phyloP scores from a whole-genome alignment of 2,113 vertebrate species.

The Monopterus albus region DNA sequence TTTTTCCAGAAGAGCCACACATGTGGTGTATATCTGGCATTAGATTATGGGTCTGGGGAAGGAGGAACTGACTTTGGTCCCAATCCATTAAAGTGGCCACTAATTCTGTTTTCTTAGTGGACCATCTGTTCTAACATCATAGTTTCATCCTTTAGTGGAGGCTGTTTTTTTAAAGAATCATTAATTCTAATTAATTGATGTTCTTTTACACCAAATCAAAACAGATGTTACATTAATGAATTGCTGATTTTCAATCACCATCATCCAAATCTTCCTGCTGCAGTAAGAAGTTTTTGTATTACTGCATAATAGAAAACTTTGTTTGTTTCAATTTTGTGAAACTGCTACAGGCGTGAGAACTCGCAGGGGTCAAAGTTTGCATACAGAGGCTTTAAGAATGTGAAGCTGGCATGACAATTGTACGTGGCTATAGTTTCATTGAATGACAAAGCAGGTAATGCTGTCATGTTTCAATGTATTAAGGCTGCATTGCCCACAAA shows the following conservation, averaged over 20 bases:
- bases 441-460: constrained; percentile 82
- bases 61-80: constrained; percentile 60
- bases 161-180: constrained; percentile 27
- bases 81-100: constrained; percentile 70
- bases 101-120: constrained; percentile 73
- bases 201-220: constrained; percentile 34
- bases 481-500: constrained; percentile 65
- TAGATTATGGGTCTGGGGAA: constrained; percentile 63
- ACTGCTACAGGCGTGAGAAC: neutral
- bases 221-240: constrained; percentile 1
- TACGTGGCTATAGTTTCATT: constrained; percentile 77
- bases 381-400: constrained; percentile 49
- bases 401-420: constrained; percentile 68
- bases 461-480: constrained; percentile 74
- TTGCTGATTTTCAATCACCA: constrained; percentile 6
- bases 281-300: too few species aligned
- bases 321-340: constrained; percentile 4
- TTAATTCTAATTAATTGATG: constrained; percentile 17
- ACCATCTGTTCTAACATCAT: constrained; percentile 30
- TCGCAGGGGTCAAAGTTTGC: constrained; percentile 38
- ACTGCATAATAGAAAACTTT: too few species aligned
- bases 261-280: constrained; percentile 13
- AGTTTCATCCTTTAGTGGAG: constrained; percentile 21
- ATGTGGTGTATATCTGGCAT: constrained; percentile 81
- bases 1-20: constrained; percentile 82